Evolutionary conservation across 2,888 invertebrate species (phyloP).

Genomic region (Calliphora vomitoria): DNA sequence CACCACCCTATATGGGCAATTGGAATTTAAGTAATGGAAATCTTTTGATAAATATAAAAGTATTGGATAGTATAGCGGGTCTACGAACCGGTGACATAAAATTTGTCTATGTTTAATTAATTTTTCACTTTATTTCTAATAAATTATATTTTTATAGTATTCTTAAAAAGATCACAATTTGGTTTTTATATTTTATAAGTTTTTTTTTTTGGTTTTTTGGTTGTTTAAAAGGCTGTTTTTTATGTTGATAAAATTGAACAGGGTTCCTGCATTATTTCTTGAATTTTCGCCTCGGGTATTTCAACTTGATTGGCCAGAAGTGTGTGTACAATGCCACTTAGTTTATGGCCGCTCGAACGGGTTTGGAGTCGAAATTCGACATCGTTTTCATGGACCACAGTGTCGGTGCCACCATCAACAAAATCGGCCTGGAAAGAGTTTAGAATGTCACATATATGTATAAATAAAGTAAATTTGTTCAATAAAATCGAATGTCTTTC

Average conservation of each 20-base stretch:
- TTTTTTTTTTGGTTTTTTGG: not conserved
- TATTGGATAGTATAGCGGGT: not conserved
- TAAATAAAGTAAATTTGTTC: not conserved
- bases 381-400: constrained; percentile 87
- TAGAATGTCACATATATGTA: too few species aligned
- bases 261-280: constrained; percentile 82
- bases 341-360: constrained; percentile 83
- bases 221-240: not conserved
- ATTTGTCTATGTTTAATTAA: constrained; percentile 48
- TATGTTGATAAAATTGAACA: constrained; percentile 79
- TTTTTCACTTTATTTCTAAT: constrained; percentile 14
- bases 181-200: not conserved
- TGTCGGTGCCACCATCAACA: constrained; percentile 93
- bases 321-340: constrained; percentile 87
- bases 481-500: too few species aligned
- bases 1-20: constrained; percentile 6
- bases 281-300: constrained; percentile 82
- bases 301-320: constrained; percentile 85
- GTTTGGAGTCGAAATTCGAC: constrained; percentile 83
- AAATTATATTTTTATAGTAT: constrained; percentile 13
- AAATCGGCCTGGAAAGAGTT: constrained; percentile 89
- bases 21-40: constrained; percentile 6
- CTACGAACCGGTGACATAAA: not conserved
- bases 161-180: constrained; percentile 56
- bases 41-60: constrained; percentile 34